Conservation (phyloP, 2,888 invertebrate species). For the Oscheius sp. region DNA sequence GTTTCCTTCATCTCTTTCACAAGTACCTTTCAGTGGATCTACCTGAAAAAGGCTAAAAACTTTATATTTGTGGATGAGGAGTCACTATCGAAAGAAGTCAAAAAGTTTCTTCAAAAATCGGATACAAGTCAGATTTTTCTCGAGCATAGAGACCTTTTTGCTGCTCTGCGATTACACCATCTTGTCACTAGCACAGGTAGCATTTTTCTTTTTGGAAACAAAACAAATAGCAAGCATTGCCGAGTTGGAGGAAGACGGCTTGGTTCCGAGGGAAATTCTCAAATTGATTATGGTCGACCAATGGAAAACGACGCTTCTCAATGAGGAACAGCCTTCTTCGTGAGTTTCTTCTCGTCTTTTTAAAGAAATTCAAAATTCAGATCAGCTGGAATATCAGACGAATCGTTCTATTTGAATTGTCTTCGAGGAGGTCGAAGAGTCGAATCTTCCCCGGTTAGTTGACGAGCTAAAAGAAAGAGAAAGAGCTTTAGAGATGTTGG, state of each 20-base stretch:
- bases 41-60: conserved; percentile 27
- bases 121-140: conserved; percentile 12
- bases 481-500: conserved; percentile 57
- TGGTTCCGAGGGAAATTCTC: conserved; percentile 40
- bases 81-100: neutral
- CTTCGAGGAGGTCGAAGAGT: conserved; percentile 49
- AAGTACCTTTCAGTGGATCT: conserved; percentile 38
- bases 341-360: neutral
- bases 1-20: conserved; percentile 4
- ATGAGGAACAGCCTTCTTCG: conserved; percentile 45
- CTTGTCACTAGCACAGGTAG: conserved; percentile 25
- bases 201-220: too few relatives aligned
- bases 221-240: conserved; percentile 30
- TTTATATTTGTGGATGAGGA: neutral
- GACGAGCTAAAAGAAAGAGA: too few relatives aligned
- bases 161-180: conserved; percentile 41
- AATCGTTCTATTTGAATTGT: conserved; percentile 47
- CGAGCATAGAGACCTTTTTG: conserved; percentile 37
- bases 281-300: conserved; percentile 39
- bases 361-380: conserved; percentile 23
- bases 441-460: conserved; percentile 42
- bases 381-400: conserved; percentile 38
- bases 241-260: conserved; percentile 28
- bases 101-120: neutral
- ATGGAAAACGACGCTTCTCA: conserved; percentile 48